Conservation (phyloP, 2,888 invertebrate genomes). For the Proisotoma minuta region DNA sequence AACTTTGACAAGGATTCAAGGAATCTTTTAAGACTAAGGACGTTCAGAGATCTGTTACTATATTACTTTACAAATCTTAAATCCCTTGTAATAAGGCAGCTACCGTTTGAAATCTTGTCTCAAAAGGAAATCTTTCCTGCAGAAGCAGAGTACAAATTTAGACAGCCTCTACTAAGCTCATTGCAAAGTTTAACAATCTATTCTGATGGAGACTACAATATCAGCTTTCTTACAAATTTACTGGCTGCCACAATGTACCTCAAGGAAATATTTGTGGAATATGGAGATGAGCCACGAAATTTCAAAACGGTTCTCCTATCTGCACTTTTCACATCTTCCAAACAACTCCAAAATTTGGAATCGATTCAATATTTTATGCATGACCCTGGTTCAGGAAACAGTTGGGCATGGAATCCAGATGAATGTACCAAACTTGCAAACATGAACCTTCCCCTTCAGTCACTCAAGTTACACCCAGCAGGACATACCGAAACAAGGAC, state of each 20-base stretch:
- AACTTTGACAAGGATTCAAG: conserved; percentile 34
- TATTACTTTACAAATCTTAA: conserved; percentile 33
- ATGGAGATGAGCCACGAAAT: conserved; percentile 32
- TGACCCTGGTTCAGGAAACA: conserved; percentile 30
- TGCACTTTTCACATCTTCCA: conserved; percentile 21
- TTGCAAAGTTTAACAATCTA: conserved; percentile 31
- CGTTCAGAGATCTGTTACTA: conserved; percentile 31
- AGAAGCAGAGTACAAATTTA: conserved; percentile 22
- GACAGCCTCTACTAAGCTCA: conserved; percentile 17
- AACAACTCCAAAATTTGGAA: conserved; percentile 23
- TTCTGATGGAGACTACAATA: conserved; percentile 29
- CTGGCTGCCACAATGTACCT: conserved; percentile 21
- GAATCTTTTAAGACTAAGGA: conserved; percentile 20
- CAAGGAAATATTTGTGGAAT: conserved; percentile 31
- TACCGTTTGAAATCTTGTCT: conserved; percentile 27
- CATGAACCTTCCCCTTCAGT: conserved; percentile 20
- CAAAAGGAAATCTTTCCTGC: conserved; percentile 27
- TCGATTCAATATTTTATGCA: conserved; percentile 39
- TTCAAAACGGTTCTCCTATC: conserved; percentile 28
- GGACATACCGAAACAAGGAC: conserved; percentile 17
- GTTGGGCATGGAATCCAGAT: conserved; percentile 35
- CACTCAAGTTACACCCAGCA: conserved; percentile 34
- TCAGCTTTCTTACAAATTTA: conserved; percentile 26
- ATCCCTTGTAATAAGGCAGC: conserved; percentile 26
- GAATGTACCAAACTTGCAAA: conserved; percentile 28